phyloP scores from a whole-genome alignment of 2,888 invertebrate species.

The Ochropleura leucogaster region DNA sequence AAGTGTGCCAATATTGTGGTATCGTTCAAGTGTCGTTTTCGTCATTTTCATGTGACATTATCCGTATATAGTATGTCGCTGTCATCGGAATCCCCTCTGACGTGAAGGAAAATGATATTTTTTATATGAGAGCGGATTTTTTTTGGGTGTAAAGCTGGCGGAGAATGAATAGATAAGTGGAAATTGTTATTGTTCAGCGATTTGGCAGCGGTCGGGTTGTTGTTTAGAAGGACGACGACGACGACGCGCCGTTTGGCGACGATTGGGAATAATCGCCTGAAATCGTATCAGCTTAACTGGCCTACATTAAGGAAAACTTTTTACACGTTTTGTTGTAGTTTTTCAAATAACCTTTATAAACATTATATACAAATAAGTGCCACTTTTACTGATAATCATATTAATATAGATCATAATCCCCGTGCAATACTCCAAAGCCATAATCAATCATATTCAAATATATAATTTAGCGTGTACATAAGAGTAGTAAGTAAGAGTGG shows the following conservation, averaged over 20 bases:
- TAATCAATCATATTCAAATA: not conserved
- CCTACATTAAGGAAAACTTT: constrained; percentile 1
- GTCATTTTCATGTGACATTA: constrained; percentile 72
- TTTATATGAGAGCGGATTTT: constrained; percentile 62
- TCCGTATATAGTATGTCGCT: constrained; percentile 69
- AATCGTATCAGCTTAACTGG: constrained; percentile 19
- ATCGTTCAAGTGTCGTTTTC: constrained; percentile 66
- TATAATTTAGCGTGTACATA: not conserved
- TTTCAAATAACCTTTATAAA: not conserved
- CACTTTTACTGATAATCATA: not conserved
- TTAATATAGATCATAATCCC: constrained; percentile 3
- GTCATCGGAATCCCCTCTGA: constrained; percentile 70
- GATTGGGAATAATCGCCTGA: constrained; percentile 16
- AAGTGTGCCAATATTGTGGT: constrained; percentile 22
- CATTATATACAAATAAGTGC: not conserved
- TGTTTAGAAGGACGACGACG: constrained; percentile 3
- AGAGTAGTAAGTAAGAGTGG: too few relatives aligned
- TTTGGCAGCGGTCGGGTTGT: constrained; percentile 29
- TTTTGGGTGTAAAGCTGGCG: constrained; percentile 40
- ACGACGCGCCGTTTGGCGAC: constrained; percentile 3
- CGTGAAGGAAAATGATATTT: constrained; percentile 69
- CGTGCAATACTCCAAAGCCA: constrained; percentile 4
- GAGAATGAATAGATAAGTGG: constrained; percentile 54
- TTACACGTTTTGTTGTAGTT: not conserved
- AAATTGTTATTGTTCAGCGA: constrained; percentile 55